Conservation (phyloP, 35 echinoderm and acorn worm genomes). For the Heliocidaris erythrogramma region DNA sequence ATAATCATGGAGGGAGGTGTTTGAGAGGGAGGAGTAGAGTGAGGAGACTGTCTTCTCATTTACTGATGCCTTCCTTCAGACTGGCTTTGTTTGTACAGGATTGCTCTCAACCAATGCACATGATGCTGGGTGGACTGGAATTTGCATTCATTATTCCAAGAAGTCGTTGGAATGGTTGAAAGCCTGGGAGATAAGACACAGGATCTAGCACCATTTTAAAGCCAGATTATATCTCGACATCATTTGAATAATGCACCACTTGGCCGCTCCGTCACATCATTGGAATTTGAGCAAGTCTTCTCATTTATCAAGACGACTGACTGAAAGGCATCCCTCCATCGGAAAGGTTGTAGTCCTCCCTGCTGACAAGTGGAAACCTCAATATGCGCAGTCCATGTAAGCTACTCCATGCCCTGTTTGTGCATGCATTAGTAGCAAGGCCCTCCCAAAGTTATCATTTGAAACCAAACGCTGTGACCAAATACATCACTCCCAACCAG, state of each 20-base stretch:
- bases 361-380: background rate
- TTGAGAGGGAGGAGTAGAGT: background rate
- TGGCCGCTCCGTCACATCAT: background rate
- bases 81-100: background rate
- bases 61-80: background rate
- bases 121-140: background rate
- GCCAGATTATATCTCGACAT: conserved; percentile 6
- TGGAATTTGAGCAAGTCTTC: conserved; percentile 18
- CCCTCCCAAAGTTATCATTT: conserved; percentile 21
- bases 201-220: background rate
- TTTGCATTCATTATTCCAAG: conserved; percentile 11
- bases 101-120: background rate
- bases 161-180: background rate
- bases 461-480: conserved; percentile 33
- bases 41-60: background rate
- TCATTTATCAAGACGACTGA: conserved; percentile 1
- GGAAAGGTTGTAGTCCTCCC: background rate
- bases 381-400: conserved; percentile 16
- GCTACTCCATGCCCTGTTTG: conserved; percentile 17
- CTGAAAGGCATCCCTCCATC: background rate
- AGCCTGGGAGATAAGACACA: background rate
- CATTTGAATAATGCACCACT: conserved; percentile 41
- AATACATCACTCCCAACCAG: conserved; percentile 21
- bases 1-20: background rate
- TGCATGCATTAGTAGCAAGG: conserved; percentile 41